These are phyloP conservation scores for Callinectes sapidus DNA, from an alignment of 2,888 invertebrate species.

Conservation along the genomic window DNA sequence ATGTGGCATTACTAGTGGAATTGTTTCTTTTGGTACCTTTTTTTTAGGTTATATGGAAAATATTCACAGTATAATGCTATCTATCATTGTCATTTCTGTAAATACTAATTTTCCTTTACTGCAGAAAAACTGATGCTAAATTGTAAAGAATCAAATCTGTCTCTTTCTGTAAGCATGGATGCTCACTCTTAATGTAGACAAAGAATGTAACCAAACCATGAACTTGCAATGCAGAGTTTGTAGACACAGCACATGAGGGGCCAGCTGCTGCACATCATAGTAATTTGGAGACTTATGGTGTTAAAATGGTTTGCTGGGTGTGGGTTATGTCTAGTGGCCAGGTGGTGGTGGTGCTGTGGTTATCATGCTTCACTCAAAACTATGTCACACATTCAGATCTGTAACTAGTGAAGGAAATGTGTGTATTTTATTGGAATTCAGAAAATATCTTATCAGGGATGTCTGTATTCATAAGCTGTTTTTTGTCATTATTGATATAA, in stretches of 20 bases:
- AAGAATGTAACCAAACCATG: neutral
- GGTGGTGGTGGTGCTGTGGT: neutral
- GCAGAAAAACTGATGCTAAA: neutral
- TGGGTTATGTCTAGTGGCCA: neutral
- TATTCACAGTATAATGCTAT: too few relatives aligned
- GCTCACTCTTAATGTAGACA: neutral
- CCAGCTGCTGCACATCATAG: neutral
- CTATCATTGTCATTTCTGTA: too few relatives aligned
- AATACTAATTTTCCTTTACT: neutral
- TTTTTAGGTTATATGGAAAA: neutral
- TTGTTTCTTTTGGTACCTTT: neutral
- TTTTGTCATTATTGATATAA: too few relatives aligned
- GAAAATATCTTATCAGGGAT: too few relatives aligned
- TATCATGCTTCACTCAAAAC: too few relatives aligned
- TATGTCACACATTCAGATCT: too few relatives aligned
- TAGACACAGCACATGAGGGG: neutral
- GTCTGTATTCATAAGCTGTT: too few relatives aligned
- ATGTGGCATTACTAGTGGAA: neutral
- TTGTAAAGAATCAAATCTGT: neutral
- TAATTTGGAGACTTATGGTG: neutral
- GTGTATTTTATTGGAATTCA: too few relatives aligned
- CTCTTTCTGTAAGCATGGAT: neutral
- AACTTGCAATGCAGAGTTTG: neutral
- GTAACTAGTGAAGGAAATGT: too few relatives aligned
- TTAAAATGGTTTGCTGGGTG: neutral